Conservation (phyloP, 1,140 invertebrate species). For the Macrobrachium rosenbergii region DNA sequence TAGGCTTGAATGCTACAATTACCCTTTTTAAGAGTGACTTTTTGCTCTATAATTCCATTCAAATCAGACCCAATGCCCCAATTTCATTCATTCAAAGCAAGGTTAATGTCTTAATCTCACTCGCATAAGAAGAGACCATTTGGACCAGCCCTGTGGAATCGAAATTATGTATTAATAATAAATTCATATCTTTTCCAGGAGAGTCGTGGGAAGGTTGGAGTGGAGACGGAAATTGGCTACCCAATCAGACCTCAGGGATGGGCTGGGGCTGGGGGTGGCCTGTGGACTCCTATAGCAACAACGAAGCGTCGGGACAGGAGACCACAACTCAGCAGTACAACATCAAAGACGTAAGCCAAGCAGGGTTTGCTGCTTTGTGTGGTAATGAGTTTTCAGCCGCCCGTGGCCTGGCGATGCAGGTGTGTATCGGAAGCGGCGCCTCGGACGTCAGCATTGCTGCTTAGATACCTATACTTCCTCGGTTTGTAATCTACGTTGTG, state of each 20-base stretch:
- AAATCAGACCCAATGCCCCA: no score
- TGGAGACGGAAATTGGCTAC: slow-evolving; percentile 40
- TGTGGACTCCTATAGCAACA: slow-evolving; percentile 40
- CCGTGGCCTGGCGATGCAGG: slow-evolving; percentile 31
- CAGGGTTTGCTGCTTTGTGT: slow-evolving; percentile 38
- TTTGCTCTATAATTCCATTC: no score
- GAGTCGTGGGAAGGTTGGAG: slow-evolving; percentile 50
- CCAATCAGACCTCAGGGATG: slow-evolving; percentile 35
- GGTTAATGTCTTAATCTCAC: no score
- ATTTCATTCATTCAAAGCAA: no score
- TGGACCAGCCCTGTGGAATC: no score
- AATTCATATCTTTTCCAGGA: slow-evolving; percentile 21
- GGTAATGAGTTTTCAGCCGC: slow-evolving; percentile 51
- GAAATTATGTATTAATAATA: no score
- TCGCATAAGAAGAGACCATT: no score
- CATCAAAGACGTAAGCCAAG: slow-evolving; percentile 54
- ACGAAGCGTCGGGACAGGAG: neutral
- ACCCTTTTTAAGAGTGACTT: no score
- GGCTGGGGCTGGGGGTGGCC: slow-evolving; percentile 59
- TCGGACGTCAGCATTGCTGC: slow-evolving; percentile 28
- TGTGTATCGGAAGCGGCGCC: slow-evolving; percentile 1
- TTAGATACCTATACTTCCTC: slow-evolving; percentile 23
- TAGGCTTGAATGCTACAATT: no score
- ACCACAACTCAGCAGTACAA: slow-evolving; percentile 28
- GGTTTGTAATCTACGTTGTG: neutral